Evolutionary conservation across 2,113 vertebrate species (phyloP).

Genomic region (Romanogobio albipinnatus): DNA sequence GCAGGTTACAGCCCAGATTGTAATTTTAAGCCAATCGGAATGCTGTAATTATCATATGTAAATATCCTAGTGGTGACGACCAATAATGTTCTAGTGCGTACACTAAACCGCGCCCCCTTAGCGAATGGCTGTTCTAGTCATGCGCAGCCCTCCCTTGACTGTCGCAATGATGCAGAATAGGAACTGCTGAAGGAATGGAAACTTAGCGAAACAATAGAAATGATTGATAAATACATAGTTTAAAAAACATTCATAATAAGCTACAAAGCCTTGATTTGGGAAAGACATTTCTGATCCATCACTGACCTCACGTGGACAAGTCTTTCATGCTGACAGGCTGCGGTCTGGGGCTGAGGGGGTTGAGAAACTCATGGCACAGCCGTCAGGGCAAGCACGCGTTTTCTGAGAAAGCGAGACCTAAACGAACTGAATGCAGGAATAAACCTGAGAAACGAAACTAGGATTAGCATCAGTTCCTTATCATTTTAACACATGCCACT

Average conservation of each 20-base stretch:
- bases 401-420: constrained; percentile 56
- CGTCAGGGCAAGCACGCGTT: constrained; percentile 45
- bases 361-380: constrained; percentile 37
- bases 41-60: not conserved
- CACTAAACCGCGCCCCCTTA: not conserved
- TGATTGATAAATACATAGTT: too few relatives aligned
- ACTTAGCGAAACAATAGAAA: not conserved
- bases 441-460: constrained; percentile 54
- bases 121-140: constrained; percentile 26
- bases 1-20: not conserved
- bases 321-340: not conserved
- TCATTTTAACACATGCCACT: not conserved
- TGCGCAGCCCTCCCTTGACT: constrained; percentile 11
- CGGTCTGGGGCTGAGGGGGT: not conserved
- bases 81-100: constrained; percentile 37
- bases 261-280: not conserved
- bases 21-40: constrained; percentile 23
- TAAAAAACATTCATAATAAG: too few relatives aligned
- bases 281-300: not conserved
- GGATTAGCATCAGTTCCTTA: constrained; percentile 14
- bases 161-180: not conserved
- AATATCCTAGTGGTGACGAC: not conserved
- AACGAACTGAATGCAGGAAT: not conserved
- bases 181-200: constrained; percentile 51
- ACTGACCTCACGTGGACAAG: not conserved